These are phyloP conservation scores for Parnassius orleans DNA, from an alignment of 2,888 invertebrate species.

Conservation along the genomic window DNA sequence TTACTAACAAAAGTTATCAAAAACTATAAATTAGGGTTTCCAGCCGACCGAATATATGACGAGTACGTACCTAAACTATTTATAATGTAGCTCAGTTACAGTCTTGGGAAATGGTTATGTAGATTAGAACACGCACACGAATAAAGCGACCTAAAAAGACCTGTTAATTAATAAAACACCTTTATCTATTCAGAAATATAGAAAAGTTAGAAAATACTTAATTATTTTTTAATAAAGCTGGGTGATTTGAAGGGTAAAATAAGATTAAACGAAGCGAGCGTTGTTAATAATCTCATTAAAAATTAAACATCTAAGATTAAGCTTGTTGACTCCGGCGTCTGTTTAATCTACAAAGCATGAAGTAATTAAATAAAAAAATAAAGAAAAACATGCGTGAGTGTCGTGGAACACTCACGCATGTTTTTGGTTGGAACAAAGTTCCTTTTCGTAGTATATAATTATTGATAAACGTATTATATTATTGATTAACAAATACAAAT, in stretches of 20 bases:
- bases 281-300: constrained; percentile 12
- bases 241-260: constrained; percentile 1
- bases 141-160: constrained; percentile 3
- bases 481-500: no score
- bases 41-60: no score
- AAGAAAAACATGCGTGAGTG: not conserved
- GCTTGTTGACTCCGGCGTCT: constrained; percentile 2
- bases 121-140: constrained; percentile 6
- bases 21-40: not conserved
- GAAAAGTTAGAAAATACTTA: constrained; percentile 4
- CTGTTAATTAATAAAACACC: constrained; percentile 11
- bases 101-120: constrained; percentile 9
- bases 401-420: no score
- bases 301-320: constrained; percentile 13
- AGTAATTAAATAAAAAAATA: constrained; percentile 6
- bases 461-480: no score
- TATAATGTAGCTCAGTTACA: not conserved
- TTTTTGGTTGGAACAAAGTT: no score
- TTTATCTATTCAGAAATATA: constrained; percentile 1
- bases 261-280: not conserved
- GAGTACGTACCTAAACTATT: no score
- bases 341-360: constrained; percentile 6
- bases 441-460: no score
- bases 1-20: not conserved
- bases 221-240: not conserved